Base-by-base conservation (phyloP, 1,140 invertebrate species). In the Aphis gossypii region DNA sequence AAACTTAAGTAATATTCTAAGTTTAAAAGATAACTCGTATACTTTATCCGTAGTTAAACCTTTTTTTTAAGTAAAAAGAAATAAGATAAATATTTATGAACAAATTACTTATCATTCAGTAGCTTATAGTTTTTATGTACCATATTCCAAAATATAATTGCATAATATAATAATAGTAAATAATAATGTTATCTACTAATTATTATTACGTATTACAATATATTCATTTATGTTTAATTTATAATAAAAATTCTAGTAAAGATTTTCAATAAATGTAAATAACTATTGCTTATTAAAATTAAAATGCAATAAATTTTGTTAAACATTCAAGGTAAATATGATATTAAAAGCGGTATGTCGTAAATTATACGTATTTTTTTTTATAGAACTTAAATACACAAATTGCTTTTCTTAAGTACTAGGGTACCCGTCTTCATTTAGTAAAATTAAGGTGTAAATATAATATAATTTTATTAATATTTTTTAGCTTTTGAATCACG, bases 61-160 rank as follows among this genome's bases (percentile, higher is more conserved):
- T n/a, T 76, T n/a, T n/a, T 51, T 76, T 76, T 76, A 76, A 76
- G 60, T n/a, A 76, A n/a, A 76, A 76, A 76, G 14, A n/a, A 76
- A n/a, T 68, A n/a, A n/a, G 30, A 76, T 76, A 76, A 76, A 76
- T 76, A 76, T n/a, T 76, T 76, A n/a, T 76, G n/a, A 76, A 76
- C 30, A 30, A n/a, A n/a, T 14, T 76, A 76, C 60, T 76, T 76
- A 76, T n/a, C 60, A n/a, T n/a, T 76, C 14, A 76, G 60, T n/a
- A 76, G 60, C 30, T 76, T 68, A 68, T 68, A 76, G 30, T 76
- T 76, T n/a, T 76, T 76, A n/a, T 76, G n/a, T 76, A n/a, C 4
- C 30, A n/a, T 20, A 76, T n/a, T 76, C 1, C 14, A 6, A n/a
- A 76, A 18, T n/a, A 76, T n/a, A 76, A n/a, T 76, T 76, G n/a